Percentiles rank a stretch among this genome's conserved stretches.
phyloP scores from a whole-genome alignment of 2,888 invertebrate genomes.

The Clostera curtula region DNA sequence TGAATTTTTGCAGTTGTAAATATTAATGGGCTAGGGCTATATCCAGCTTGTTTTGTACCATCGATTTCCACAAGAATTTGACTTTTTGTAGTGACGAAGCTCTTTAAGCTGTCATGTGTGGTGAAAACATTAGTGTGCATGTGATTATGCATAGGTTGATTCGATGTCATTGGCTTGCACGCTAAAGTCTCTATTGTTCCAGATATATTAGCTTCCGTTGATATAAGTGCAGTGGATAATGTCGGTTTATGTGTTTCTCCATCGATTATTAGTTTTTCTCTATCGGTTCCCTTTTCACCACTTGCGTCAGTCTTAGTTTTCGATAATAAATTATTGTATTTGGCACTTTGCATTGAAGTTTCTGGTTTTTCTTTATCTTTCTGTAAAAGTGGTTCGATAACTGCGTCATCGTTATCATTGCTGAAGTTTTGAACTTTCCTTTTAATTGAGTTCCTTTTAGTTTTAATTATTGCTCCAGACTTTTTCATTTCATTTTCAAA shows the following conservation, averaged over 20 bases:
- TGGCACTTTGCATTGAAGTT: conserved; percentile 50
- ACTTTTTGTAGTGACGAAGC: conserved; percentile 31
- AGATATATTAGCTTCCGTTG: conserved; percentile 10
- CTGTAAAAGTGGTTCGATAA: conserved; percentile 59
- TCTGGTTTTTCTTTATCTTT: conserved; percentile 45
- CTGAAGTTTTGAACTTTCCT: conserved; percentile 52
- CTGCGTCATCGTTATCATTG: conserved; percentile 56
- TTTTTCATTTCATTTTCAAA: conserved; percentile 58
- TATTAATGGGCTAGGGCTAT: conserved; percentile 49
- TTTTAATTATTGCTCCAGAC: conserved; percentile 60
- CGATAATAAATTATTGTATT: conserved; percentile 36
- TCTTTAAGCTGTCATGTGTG: conserved; percentile 27
- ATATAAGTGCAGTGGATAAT: conserved; percentile 24
- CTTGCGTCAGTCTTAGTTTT: conserved; percentile 56
- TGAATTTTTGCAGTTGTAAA: conserved; percentile 70
- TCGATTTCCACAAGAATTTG: conserved; percentile 55
- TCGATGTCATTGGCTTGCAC: conserved; percentile 3
- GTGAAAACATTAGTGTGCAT: conserved; percentile 54
- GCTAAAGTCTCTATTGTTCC: background rate
- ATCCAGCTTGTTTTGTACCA: conserved; percentile 32
- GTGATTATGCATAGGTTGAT: conserved; percentile 38
- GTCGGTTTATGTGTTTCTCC: conserved; percentile 22
- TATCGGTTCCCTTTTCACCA: conserved; percentile 33
- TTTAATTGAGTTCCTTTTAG: conserved; percentile 57
- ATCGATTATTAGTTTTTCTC: conserved; percentile 30